phyloP scores from a whole-genome alignment of 2,888 invertebrate species.

The Mesodorylaimus sp. region DNA sequence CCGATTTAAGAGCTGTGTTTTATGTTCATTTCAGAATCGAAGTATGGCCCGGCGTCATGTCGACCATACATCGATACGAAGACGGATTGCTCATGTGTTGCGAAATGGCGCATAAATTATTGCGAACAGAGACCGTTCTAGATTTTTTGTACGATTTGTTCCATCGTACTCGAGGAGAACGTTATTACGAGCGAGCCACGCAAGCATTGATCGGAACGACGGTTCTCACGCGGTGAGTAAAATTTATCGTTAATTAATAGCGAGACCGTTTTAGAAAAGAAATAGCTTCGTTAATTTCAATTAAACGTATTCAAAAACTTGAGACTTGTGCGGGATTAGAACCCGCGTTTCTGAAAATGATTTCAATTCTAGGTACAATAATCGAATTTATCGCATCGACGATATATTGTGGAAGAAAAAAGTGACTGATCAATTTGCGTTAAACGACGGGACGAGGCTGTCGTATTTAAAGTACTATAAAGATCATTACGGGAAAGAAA shows the following conservation, averaged over 20 bases:
- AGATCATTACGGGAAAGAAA: conserved; percentile 50
- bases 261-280: no score
- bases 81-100: conserved; percentile 52
- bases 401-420: conserved; percentile 57
- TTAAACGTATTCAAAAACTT: no score
- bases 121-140: conserved; percentile 54
- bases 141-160: conserved; percentile 28
- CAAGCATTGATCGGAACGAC: conserved; percentile 43
- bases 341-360: no score
- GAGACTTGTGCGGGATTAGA: no score
- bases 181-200: conserved; percentile 3
- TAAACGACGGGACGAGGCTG: conserved; percentile 22
- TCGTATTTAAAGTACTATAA: conserved; percentile 51
- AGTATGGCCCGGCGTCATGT: conserved; percentile 39
- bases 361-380: conserved; percentile 53
- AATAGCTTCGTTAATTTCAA: no score
- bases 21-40: conserved; percentile 24
- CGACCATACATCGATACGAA: conserved; percentile 66
- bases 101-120: conserved; percentile 63
- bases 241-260: no score
- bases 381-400: conserved; percentile 65
- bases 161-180: not conserved
- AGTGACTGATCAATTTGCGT: conserved; percentile 48
- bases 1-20: no score
- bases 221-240: conserved; percentile 46